A percentile compares a stretch with the other conserved stretches of the same genome.
Conservation (phyloP, 2,113 vertebrate species). For the Bufo gargarizans region DNA sequence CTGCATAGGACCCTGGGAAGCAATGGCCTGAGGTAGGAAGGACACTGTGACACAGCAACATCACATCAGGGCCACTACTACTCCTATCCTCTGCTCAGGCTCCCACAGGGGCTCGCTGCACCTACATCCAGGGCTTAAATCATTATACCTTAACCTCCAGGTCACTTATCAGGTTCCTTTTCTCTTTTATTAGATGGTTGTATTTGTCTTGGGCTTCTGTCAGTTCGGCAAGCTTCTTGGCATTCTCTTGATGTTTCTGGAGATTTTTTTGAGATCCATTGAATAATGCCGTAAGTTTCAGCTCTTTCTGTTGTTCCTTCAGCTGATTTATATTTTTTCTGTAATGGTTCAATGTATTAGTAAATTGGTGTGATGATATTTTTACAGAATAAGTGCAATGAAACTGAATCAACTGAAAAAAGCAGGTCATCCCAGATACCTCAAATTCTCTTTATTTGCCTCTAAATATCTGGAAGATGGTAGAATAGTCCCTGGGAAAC, state of each 20-base stretch:
- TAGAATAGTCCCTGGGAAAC: too few species aligned
- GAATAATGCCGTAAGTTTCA: neutral
- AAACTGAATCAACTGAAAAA: too few species aligned
- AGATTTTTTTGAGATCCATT: neutral
- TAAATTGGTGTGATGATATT: neutral
- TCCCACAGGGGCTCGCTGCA: too few species aligned
- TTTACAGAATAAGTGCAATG: too few species aligned
- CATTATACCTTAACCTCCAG: neutral
- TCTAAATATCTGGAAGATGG: too few species aligned
- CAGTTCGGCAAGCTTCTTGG: neutral
- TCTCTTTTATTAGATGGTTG: neutral
- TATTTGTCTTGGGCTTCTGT: neutral
- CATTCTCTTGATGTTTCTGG: neutral
- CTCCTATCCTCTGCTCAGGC: too few species aligned
- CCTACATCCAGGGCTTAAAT: neutral
- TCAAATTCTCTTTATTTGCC: too few species aligned
- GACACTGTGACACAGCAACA: too few species aligned
- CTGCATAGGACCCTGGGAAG: too few species aligned
- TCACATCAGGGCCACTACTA: too few species aligned
- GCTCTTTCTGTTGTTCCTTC: neutral
- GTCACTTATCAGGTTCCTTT: neutral
- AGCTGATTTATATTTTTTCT: neutral
- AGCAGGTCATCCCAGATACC: too few species aligned
- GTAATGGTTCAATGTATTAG: neutral
- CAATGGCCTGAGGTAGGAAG: too few species aligned